Evolutionary conservation across 64 coral and sea anemone genomes (phyloP), one percentile per base, ranked within the genome.

Genomic region (Exaiptasia diaphana): DNA sequence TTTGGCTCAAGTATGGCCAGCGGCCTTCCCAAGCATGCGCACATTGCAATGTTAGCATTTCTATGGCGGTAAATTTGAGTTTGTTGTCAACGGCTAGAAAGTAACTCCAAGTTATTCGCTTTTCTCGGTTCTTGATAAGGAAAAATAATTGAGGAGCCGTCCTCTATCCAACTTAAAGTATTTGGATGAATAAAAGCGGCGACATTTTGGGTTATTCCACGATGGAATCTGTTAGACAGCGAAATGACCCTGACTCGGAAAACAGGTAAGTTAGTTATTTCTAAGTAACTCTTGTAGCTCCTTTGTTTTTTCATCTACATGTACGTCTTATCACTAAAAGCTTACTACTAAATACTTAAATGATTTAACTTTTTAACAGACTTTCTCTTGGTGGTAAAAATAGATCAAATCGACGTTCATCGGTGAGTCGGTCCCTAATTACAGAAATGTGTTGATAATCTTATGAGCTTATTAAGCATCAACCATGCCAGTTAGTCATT

Each of bases 11-110:
- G 43, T 18, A 28, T 15, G 24, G 29, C 5, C 77, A 64, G 90
- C 70, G 78, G 83, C 45, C 4, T 77, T 3, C 2, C 0, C 18
- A 0, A 53, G 12, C 12, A 87, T 93, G 90, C 90, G 84, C 60
- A 2, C 14, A 37, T 35, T 17, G 20, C 31, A 50, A 5, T n/a
- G 28, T 14, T 57, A 40, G 75, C 65, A 25, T 79, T 28, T 59
- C 39, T 30, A 85, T 85, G 90, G 90, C 90, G 90, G 77, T 76
- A 50, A 92, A 77, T 87, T 93, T 65, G 71, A 82, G 37, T 91
- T 56, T 82, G 43, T 81, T 86, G 24, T 93, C 73, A 49, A 93
- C 90, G 75, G 90, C 87, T 87, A 34, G 33, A n/a, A n/a, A 46
- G n/a, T 32, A 65, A 22, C 22, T 52, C 18, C 38, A 4, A 40